phyloP scores from a whole-genome alignment of 1,140 invertebrate genomes.

The Episyrphus balteatus region DNA sequence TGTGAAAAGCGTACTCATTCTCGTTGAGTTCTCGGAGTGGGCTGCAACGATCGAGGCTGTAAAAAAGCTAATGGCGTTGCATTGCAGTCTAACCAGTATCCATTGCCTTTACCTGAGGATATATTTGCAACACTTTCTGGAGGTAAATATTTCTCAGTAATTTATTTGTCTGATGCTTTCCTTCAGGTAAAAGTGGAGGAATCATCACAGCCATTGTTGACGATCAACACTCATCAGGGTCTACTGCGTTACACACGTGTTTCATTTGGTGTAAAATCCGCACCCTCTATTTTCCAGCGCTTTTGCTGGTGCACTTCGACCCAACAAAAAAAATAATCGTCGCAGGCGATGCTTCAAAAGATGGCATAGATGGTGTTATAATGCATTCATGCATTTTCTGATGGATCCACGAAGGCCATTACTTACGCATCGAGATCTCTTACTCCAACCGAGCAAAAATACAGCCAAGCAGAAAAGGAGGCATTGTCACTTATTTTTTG shows the following conservation, averaged over 20 bases:
- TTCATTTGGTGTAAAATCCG: constrained; percentile 10
- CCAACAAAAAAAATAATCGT: constrained; percentile 8
- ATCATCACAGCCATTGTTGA: constrained; percentile 1
- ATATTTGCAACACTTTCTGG: constrained; percentile 4
- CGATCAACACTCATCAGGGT: constrained; percentile 5
- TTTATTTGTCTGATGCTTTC: constrained; percentile 21
- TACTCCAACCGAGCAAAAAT: constrained; percentile 31
- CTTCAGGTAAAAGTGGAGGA: constrained; percentile 2
- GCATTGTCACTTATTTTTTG: constrained; percentile 36
- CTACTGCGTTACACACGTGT: constrained; percentile 4
- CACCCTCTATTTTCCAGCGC: constrained; percentile 26
- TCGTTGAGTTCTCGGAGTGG: constrained; percentile 28
- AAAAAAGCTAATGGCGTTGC: constrained; percentile 19
- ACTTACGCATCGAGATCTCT: constrained; percentile 34
- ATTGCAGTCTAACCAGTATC: constrained; percentile 6
- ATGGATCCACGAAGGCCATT: constrained; percentile 25
- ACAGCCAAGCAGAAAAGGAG: constrained; percentile 39
- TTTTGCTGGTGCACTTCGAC: constrained; percentile 18
- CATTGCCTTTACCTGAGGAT: constrained; percentile 5
- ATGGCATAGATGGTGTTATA: constrained; percentile 14
- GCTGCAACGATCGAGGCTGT: constrained; percentile 32
- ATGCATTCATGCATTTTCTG: constrained; percentile 15
- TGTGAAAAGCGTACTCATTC: constrained; percentile 1
- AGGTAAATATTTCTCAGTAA: constrained; percentile 1
- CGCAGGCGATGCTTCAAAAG: constrained; percentile 9